These are phyloP conservation scores for Drosophila infuscata DNA, from an alignment of 2,888 invertebrate genomes.

Conservation along the genomic window DNA sequence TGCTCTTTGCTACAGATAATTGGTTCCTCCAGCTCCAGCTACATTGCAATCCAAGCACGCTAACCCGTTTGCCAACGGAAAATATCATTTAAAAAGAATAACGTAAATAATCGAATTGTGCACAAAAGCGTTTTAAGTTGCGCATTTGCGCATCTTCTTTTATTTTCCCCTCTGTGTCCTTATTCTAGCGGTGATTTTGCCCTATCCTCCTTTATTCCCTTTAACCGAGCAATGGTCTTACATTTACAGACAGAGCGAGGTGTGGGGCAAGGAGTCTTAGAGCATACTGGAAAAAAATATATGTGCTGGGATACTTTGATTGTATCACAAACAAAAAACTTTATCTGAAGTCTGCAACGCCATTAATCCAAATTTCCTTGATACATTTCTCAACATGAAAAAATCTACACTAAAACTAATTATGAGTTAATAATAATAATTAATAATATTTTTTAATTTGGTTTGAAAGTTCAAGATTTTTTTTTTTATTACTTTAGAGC, in stretches of 20 bases:
- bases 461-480: not conserved
- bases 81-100: slow-evolving; percentile 77
- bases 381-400: not conserved
- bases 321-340: not conserved
- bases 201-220: slow-evolving; percentile 37
- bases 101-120: slow-evolving; percentile 81
- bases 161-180: not conserved
- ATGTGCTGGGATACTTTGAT: not conserved
- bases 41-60: slow-evolving; percentile 44
- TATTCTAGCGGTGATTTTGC: not conserved
- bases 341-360: not conserved
- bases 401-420: not conserved
- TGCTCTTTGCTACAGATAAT: slow-evolving; percentile 62
- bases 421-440: not conserved
- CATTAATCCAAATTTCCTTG: not conserved
- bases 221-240: not conserved
- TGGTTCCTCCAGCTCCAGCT: slow-evolving; percentile 49
- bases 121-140: slow-evolving; percentile 68
- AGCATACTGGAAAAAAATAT: not conserved
- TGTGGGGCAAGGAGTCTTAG: not conserved
- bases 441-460: not conserved
- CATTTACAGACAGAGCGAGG: not conserved
- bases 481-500: not conserved
- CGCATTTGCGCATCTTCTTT: slow-evolving; percentile 34
- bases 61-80: slow-evolving; percentile 54